Evolutionary conservation across 2,888 invertebrate genomes (phyloP), one percentile per base, ranked within the genome.

Genomic region (Graphium colonna): DNA sequence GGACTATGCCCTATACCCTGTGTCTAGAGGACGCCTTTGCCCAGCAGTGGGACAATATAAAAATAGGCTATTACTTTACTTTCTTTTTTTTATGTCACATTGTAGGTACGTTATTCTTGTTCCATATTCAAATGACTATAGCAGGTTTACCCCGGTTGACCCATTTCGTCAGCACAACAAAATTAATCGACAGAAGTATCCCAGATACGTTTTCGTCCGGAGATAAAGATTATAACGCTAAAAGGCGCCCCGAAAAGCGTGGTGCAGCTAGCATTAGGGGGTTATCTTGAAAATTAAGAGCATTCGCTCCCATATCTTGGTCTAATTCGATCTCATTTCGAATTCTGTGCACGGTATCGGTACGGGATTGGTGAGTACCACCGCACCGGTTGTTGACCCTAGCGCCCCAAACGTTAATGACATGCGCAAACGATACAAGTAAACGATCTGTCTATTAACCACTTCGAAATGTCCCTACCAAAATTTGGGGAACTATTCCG

Each of bases 251-350:
- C 64, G 58, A 73, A 69, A 71, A 69, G 69, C 69, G 64, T 62
- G 72, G 81, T 75, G 81, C 78, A 71, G 64, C 59, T 63, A 67
- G 74, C 83, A 79, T 86, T 82, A 82, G 77, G 64, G 75, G 83
- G 86, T 85, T 88, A 88, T 84, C 84, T 71, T 61, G 50, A 59
- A 74, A 80, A 85, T 81, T 82, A 83, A 84, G 78, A 81, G 80
- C 81, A 67, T 67, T 68, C 74, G 69, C 70, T 71, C 60, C 68
- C 56, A 63, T 82, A 82, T 86, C 82, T 77, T 60, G 67, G 59
- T 66, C 75, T 81, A 81, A 82, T 82, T 83, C 79, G 75, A 79
- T 78, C 75, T 76, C 71, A 78, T 82, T 80, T 78, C 67, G 71
- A 73, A 78, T 79, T 75, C 72, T 69, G 65, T 69, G 49, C 54